Conservation (phyloP, 2,113 vertebrate genomes). For the Pipa parva region DNA sequence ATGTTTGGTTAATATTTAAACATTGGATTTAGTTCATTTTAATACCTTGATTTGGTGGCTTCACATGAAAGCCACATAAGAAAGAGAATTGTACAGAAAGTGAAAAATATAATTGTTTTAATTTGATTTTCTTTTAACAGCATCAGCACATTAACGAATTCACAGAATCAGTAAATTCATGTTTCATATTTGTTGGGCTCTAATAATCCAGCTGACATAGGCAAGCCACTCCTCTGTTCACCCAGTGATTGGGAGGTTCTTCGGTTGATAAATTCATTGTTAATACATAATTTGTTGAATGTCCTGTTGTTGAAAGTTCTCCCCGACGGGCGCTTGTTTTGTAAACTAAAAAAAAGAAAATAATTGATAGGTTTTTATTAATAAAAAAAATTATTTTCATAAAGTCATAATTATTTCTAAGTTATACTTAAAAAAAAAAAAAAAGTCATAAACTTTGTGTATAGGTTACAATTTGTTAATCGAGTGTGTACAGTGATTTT, state of each 20-base stretch:
- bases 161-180: too few species aligned
- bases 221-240: conserved; percentile 44
- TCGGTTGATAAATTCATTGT: conserved; percentile 42
- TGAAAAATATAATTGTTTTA: background rate
- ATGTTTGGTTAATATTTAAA: too few species aligned
- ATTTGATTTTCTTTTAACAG: too few species aligned
- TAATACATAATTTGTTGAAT: conserved; percentile 46
- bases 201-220: conserved; percentile 46
- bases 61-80: too few species aligned
- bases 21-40: too few species aligned
- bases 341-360: conserved; percentile 35
- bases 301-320: conserved; percentile 44
- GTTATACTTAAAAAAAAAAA: too few species aligned
- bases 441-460: too few species aligned
- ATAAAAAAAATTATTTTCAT: background rate
- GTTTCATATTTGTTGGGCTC: background rate
- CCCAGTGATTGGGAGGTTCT: conserved; percentile 41
- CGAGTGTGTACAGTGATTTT: too few species aligned
- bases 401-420: background rate
- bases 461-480: too few species aligned
- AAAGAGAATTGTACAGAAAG: background rate
- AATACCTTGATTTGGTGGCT: too few species aligned
- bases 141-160: too few species aligned
- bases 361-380: background rate
- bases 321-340: conserved; percentile 44